phyloP scores from a whole-genome alignment of 2,113 vertebrate species.

The Irena cyanogastra region DNA sequence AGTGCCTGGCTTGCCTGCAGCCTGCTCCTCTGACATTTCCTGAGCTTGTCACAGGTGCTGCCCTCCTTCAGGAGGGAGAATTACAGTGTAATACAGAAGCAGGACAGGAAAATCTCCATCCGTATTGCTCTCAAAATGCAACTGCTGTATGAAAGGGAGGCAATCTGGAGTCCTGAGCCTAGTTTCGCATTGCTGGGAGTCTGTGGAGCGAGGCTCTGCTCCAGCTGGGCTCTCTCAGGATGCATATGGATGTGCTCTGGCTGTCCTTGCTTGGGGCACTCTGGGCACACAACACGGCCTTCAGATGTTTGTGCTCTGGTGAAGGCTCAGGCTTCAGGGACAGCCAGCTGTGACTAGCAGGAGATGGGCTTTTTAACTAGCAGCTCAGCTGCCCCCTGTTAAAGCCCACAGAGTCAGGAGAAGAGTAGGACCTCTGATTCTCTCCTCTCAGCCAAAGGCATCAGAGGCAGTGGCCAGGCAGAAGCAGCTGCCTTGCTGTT shows the following conservation, averaged over 20 bases:
- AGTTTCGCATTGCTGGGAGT: background rate
- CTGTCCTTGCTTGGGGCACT: background rate
- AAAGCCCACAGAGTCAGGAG: background rate
- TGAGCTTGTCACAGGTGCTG: background rate
- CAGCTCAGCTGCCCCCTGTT: background rate
- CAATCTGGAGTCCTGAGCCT: background rate
- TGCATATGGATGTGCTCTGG: background rate
- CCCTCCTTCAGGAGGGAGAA: background rate
- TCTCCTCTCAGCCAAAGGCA: background rate
- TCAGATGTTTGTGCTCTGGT: background rate
- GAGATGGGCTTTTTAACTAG: background rate
- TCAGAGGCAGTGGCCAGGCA: background rate
- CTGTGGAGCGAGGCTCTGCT: background rate
- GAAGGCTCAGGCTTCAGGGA: background rate
- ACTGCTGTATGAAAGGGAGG: background rate
- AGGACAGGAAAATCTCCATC: background rate
- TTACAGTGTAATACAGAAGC: background rate
- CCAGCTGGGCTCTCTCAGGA: background rate
- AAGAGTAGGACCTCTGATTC: background rate
- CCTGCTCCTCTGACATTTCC: background rate
- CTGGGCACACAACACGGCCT: fast-evolving
- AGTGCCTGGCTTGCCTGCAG: background rate
- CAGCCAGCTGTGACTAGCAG: background rate
- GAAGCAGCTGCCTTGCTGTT: conserved; percentile 52
- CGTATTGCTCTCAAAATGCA: background rate